Base-by-base conservation (phyloP, 2,888 invertebrate species). In the Stenoptilia bipunctidactyla region DNA sequence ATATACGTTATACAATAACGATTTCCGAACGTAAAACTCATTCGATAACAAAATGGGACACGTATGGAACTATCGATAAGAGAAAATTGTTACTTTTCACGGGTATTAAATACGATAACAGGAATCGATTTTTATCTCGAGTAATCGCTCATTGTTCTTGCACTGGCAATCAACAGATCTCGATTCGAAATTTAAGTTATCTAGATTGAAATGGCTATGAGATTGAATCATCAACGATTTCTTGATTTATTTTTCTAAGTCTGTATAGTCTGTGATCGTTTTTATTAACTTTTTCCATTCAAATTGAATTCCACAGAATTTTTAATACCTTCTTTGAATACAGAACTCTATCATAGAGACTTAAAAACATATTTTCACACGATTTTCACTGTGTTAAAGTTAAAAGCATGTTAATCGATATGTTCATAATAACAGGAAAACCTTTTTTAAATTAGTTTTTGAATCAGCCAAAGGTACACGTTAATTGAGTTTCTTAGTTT, bases 31-130 rank as follows among this genome's bases (percentile, higher is more conserved):
- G 56, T 60, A 58, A 66, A 60, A 65, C 60, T 49, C 20, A 8
- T 8, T 5, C 20, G 82, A 80, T 83, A 83, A 72, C 65, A 52
- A 80, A 80, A 60, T 77, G 66, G 80, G 69, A 66, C 80, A 76
- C 53, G 52, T 56, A 58, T 51, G 47, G 20, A 20, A 20, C 39
- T 43, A 41, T 42, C 51, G 44, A 57, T 61, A 76, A 76, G 76
- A 80, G 79, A 59, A 52, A 53, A 55, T 53, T 14, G 60, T 62
- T 64, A 70, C 71, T 82, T 76, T 77, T 69, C 68, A 82, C 77
- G 82, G 76, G 68, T 69, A 82, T 83, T 83, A 82, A 75, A 69
- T 60, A 49, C 67, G 82, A 82, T 82, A 82, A 53, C 47, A 42
- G 38, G 59, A 76, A 80, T 82, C 30, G 30, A 30, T 30, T 8